Evolutionary conservation across 2,888 invertebrate species (phyloP), one percentile per base, ranked within the genome.

Genomic region (Hyppa rectilinea): DNA sequence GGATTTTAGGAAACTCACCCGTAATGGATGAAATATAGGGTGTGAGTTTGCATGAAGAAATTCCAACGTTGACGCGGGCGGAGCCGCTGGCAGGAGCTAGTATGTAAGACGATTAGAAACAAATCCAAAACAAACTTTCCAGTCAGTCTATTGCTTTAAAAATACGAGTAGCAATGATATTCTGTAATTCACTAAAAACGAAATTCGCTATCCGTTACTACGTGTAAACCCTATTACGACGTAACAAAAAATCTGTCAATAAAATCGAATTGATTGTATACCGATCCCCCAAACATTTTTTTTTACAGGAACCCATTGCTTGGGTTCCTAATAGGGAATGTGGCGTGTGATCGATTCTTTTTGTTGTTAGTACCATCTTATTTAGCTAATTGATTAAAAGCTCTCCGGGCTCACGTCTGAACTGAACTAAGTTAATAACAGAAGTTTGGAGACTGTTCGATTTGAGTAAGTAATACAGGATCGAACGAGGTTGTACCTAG

Each of bases 351-450:
- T 76, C 40, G 50, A 69, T 65, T n/a, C 49, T 80, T 62, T 69
- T 55, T 70, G 75, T 71, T 55, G 66, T 62, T 56, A 34, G 40
- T 67, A 50, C 74, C 56, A 26, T 61, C 47, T 60, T 56, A 67
- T 67, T 78, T 34, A 20, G 49, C 56, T 73, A 76, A 81, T 71
- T 79, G 72, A 78, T 68, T 81, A 71, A 79, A 78, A 70, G 65
- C 67, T 58, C 60, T 60, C 63, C 56, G 45, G 47, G 59, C 64
- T 65, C 50, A 26, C 61, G 10, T 50, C 43, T 38, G 45, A 62
- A 56, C 55, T 23, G 50, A 50, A 67, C 62, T 80, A 65, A 77
- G 58, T 77, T 50, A 66, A 80, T 74, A 64, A 67, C 40, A 61
- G 10, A 75, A 75, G 56, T 64, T 78, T 64, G 29, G 7, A 56